Evolutionary conservation across 2,888 invertebrate genomes (phyloP), one percentile per base, ranked within the genome.

Genomic region (Phengaris alcon): DNA sequence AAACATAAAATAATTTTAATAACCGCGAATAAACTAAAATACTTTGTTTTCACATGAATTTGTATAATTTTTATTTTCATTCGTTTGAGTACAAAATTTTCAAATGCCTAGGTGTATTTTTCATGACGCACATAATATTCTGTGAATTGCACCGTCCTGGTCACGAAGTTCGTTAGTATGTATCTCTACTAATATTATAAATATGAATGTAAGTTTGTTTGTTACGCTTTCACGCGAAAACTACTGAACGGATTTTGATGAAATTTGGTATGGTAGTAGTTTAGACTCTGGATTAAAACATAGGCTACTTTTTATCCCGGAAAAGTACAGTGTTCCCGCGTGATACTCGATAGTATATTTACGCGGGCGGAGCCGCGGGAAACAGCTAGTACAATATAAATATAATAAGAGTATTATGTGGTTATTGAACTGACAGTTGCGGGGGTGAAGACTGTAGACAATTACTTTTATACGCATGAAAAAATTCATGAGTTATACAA

Each of bases 381-480:
- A 22, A 22, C 22, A 22, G 22, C 22, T 22, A 59, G 68, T 70
- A 59, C 52, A 51, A 22, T 70, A 70, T 70, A 70, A 70, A 70
- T 51, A 70, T 70, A 70, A 70, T 70, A 70, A 52, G 69, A 70
- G 52, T 52, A 51, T 68, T 46, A n/a, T 51, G 22, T 70, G 70
- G 70, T 22, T 52, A 22, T 52, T 70, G 70, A 70, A 15, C 70
- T 52, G 70, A 9, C 51, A 69, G 6, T 22, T 15, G 51, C 6
- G 70, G 46, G 46, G 6, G 46, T 68, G 12, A 46, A 46, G 68
- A 44, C 12, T 6, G n/a, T 57, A 10, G 52, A 22, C 1, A 22
- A 22, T 22, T 22, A 22, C 22, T 22, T 59, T 57, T 57, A 7
- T 3, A 2, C 55, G n/a, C 55, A n/a, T 6, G 6, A 13, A 55